Conservation (phyloP, 2,797 vertebrate species). For the Decapterus maruadsi region DNA sequence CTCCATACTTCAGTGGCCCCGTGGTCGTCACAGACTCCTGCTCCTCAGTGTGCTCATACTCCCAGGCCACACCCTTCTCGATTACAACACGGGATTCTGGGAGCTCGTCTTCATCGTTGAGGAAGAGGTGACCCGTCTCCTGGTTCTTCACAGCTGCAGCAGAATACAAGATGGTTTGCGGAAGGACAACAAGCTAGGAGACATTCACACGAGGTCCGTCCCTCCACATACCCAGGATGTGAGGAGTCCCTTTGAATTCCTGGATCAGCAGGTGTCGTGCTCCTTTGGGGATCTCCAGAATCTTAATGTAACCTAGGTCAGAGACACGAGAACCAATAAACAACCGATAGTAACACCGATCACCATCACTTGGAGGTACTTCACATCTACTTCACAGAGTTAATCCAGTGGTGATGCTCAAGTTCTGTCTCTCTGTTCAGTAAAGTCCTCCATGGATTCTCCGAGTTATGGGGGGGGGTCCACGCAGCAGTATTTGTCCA, state of each 20-base stretch:
- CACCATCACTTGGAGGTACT: too few species aligned
- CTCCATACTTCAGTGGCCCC: slow-evolving; percentile 89
- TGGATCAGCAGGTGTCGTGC: slow-evolving; percentile 94
- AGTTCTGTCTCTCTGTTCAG: too few species aligned
- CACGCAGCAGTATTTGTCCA: too few species aligned
- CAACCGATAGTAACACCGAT: too few species aligned
- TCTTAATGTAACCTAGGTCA: slow-evolving; percentile 91
- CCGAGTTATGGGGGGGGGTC: too few species aligned
- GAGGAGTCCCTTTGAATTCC: slow-evolving; percentile 89
- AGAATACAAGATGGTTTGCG: slow-evolving; percentile 5
- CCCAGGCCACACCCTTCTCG: slow-evolving; percentile 94
- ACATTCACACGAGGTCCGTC: neutral
- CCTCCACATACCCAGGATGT: slow-evolving; percentile 90
- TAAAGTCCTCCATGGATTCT: too few species aligned
- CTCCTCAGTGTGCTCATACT: slow-evolving; percentile 90
- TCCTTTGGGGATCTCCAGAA: slow-evolving; percentile 96
- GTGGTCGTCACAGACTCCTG: slow-evolving; percentile 91
- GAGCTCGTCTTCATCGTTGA: slow-evolving; percentile 90
- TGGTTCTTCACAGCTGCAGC: slow-evolving; percentile 91
- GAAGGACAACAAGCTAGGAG: neutral
- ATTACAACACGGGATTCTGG: slow-evolving; percentile 90
- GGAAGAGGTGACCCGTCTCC: slow-evolving; percentile 90
- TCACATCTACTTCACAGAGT: too few species aligned
- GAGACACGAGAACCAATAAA: neutral
- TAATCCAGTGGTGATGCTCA: too few species aligned